Evolutionary conservation across 2,888 invertebrate species (phyloP), one percentile per base, ranked within the genome.

Genomic region (Griposia aprilina): DNA sequence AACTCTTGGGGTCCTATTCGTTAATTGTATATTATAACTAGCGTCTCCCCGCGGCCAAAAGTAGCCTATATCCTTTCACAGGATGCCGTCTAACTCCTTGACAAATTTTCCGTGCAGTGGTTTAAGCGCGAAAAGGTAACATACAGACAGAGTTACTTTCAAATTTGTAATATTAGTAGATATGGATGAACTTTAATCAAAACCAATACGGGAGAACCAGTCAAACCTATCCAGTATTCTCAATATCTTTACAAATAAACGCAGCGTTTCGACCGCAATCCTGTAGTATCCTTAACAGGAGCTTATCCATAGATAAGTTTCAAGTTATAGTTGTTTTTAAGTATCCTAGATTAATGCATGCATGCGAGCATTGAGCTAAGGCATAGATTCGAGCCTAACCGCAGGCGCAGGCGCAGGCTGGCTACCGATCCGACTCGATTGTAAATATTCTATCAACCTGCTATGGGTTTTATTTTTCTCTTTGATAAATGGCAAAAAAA

Each of bases 281-380:
- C 76, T 83, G 36, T 26, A 80, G 8, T 55, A 41, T 8, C 74
- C 77, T 67, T 88, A 79, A 77, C 17, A 79, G 74, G n/a, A 60
- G 67, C 60, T 68, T 82, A 81, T 69, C 86, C 84, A 73, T 80
- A 82, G 88, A 86, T 86, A 86, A 79, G 74, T 80, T 81, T 81
- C 85, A 85, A 84, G 87, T 87, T 85, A 83, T 85, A 81, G 77
- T 84, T 87, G 89, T 89, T 89, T 90, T 90, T 91, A 90, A 87
- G 88, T 80, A 90, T 87, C 84, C 88, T 83, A 89, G 90, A 91
- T 91, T 90, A 90, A 92, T 93, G 87, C 85, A 92, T 90, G 87
- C 86, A 81, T 71, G 76, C 73, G 48, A 80, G 74, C 83, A 80
- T 85, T 81, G 82, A 80, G 84, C 86, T 81, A 81, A 81, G 78